These are phyloP conservation scores for Dicaeum eximium DNA, from an alignment of 2,113 vertebrate species.

Conservation along the genomic window DNA sequence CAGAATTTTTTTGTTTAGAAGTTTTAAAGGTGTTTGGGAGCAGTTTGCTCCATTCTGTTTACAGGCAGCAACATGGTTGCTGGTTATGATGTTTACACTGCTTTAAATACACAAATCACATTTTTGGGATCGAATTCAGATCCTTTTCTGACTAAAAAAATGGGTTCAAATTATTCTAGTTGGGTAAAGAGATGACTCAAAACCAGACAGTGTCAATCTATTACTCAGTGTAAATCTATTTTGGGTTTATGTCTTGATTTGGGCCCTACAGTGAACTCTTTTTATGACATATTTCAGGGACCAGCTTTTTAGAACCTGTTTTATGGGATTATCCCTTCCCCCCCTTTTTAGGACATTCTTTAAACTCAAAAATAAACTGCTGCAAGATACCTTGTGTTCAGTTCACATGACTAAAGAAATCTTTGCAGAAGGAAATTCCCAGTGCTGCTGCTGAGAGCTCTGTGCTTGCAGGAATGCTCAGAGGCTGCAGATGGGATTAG, in stretches of 20 bases:
- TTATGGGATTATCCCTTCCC: neutral
- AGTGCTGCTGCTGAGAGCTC: neutral
- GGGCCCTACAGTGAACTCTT: neutral
- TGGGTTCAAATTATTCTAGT: neutral
- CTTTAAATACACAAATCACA: neutral
- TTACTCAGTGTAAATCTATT: neutral
- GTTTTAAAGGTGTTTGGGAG: neutral
- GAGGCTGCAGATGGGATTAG: neutral
- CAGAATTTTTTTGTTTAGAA: neutral
- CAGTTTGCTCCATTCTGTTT: neutral
- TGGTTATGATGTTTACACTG: neutral
- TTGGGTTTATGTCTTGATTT: neutral
- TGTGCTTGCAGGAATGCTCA: neutral
- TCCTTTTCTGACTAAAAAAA: neutral
- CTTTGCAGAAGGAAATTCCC: neutral
- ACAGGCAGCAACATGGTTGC: fast-evolving
- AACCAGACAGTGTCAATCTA: neutral
- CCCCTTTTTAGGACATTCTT: neutral
- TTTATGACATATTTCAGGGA: neutral
- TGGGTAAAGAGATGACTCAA: neutral
- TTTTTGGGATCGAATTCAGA: neutral
- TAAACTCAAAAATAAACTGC: neutral
- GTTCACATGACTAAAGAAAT: neutral
- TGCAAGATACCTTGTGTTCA: neutral
- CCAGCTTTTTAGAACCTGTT: neutral